Conservation (phyloP, 2,888 invertebrate genomes). For the Trissonchulus latispiculum region DNA sequence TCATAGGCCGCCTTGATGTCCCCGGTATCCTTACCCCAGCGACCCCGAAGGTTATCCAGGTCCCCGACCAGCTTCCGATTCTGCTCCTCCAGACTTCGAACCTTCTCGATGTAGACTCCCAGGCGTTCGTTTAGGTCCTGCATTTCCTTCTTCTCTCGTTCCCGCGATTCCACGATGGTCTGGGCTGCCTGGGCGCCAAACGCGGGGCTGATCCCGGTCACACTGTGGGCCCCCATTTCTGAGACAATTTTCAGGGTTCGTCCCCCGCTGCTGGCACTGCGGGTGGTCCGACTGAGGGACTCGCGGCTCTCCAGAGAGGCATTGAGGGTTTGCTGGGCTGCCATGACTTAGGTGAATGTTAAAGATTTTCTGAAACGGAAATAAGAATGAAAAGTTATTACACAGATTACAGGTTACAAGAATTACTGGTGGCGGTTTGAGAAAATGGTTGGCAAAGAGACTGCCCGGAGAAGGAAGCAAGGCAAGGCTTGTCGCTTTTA, state of each 20-base stretch:
- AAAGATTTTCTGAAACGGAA: too few species aligned
- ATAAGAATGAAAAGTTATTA: too few species aligned
- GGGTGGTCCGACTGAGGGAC: not conserved
- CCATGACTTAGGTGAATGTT: too few species aligned
- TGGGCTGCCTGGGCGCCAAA: constrained; percentile 42
- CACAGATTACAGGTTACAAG: too few species aligned
- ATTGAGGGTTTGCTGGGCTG: too few species aligned
- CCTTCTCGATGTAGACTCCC: constrained; percentile 51
- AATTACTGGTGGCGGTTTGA: too few species aligned
- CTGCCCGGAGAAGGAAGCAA: too few species aligned
- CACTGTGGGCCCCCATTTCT: constrained; percentile 34
- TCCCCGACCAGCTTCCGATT: constrained; percentile 26
- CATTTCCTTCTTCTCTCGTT: constrained; percentile 51
- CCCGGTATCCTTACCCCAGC: constrained; percentile 23
- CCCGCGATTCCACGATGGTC: constrained; percentile 46
- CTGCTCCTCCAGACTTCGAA: constrained; percentile 26
- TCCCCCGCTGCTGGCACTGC: constrained; percentile 23
- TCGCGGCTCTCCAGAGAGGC: too few species aligned
- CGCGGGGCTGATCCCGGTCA: constrained; percentile 31
- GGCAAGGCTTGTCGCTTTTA: too few species aligned
- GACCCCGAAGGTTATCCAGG: constrained; percentile 24
- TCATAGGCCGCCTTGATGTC: constrained; percentile 46
- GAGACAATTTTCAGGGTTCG: constrained; percentile 41
- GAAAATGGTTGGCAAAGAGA: too few species aligned
- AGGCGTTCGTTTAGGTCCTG: constrained; percentile 51